Conservation (phyloP, 2,888 invertebrate genomes). For the Selenia dentaria region DNA sequence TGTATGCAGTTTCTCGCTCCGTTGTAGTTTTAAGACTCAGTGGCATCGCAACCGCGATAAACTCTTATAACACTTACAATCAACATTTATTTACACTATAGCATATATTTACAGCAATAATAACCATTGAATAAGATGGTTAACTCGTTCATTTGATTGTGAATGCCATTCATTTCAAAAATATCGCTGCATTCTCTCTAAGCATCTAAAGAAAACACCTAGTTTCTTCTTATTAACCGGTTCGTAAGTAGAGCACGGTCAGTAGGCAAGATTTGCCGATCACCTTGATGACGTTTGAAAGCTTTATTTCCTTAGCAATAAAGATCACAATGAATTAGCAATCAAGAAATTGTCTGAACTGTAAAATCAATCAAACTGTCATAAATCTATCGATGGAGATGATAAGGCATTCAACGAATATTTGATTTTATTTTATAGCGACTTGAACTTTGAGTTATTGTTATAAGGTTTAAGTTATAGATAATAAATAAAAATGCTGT, state of each 20-base stretch:
- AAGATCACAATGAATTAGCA: slow-evolving; percentile 35
- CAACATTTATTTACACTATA: no score
- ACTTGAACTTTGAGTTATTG: background rate
- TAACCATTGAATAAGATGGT: no score
- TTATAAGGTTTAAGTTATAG: slow-evolving; percentile 1
- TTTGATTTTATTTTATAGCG: no score
- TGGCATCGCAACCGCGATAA: no score
- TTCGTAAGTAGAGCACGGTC: slow-evolving; percentile 53
- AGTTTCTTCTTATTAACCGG: slow-evolving; percentile 20
- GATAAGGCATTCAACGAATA: slow-evolving; percentile 34
- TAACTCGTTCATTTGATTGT: no score
- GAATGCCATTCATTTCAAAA: no score
- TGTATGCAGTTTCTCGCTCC: no score
- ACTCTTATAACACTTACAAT: no score
- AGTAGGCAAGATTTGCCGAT: slow-evolving; percentile 45
- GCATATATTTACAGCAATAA: no score
- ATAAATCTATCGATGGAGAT: slow-evolving; percentile 43
- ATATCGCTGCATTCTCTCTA: slow-evolving; percentile 18
- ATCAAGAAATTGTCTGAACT: slow-evolving; percentile 40
- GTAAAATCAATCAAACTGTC: slow-evolving; percentile 57
- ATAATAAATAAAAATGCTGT: background rate
- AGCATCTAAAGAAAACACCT: no score
- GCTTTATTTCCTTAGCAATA: slow-evolving; percentile 35
- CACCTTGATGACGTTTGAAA: slow-evolving; percentile 21
- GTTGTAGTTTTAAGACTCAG: no score